Conservation (phyloP, 2,888 invertebrate genomes). For the Spodoptera exigua region DNA sequence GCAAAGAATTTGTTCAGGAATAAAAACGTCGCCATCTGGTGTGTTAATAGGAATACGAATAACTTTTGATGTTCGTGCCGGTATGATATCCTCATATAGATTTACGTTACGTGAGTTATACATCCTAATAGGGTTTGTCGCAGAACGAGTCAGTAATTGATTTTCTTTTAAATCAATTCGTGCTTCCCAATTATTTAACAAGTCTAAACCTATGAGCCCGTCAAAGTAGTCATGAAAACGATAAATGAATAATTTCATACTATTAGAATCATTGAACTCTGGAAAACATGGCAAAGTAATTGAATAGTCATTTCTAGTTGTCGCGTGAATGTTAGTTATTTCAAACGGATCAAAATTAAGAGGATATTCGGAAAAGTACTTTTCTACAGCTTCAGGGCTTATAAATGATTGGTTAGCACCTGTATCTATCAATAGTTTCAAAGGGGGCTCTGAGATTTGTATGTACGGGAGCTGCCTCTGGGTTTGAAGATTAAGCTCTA, state of each 20-base stretch:
- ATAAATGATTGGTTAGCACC: too few species aligned
- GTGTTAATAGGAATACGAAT: neutral
- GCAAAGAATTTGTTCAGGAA: neutral
- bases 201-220: neutral
- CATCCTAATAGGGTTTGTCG: neutral
- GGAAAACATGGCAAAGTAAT: constrained; percentile 1
- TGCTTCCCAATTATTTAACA: neutral
- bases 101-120: neutral
- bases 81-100: neutral
- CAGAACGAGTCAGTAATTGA: neutral
- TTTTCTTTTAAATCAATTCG: neutral
- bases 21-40: neutral
- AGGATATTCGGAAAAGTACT: too few species aligned
- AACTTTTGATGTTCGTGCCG: too few species aligned
- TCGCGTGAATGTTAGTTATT: constrained; percentile 54
- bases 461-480: too few species aligned
- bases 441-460: too few species aligned
- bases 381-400: too few species aligned
- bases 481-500: too few species aligned
- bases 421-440: too few species aligned
- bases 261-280: neutral
- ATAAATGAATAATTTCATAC: neutral
- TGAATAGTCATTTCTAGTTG: constrained; percentile 49
- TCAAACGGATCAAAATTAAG: constrained; percentile 52
- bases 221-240: constrained; percentile 1